Evolutionary conservation across 2,888 invertebrate species (phyloP), one percentile per base, ranked within the genome.

Genomic region (Sarcophaga rosellei): DNA sequence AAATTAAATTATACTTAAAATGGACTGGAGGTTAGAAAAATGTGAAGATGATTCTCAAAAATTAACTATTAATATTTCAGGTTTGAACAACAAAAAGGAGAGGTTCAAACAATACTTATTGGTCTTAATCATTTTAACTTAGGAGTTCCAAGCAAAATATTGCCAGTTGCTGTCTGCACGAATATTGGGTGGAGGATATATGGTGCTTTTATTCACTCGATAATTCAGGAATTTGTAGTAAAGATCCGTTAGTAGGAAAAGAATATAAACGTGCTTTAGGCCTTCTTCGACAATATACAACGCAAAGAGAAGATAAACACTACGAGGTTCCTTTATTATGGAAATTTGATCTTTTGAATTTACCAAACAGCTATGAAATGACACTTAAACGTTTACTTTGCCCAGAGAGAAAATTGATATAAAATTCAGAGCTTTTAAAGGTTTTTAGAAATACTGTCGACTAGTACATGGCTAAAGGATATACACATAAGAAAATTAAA

Each of bases 141-240:
- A 85, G 73, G 69, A 21, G 73, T 62, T 85, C 73, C 23, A 81
- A 81, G 68, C 68, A 66, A 73, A 73, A 77, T 68, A 53, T 81
- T 15, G 2, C 23, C 23, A 3, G 2, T 23, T 23, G 23, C 23
- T 23, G 23, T 81, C 81, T 57, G 73, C 77, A 11, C 81, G 77
- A 23, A 75, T 17, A 66, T 4, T 59, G 74, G 75, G 83, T 79
- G 17, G 21, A 74, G 21, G 25, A 74, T 6, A 75, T 84, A n/a
- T 79, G 25, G 6, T 75, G 23, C 20, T 79, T 79, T 59, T 84
- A 79, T 53, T 6, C 59, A 6, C 53, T 79, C n/a, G 84, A 84
- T 12, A 70, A 65, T 57, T 21, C 79, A 3, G 84, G 84, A 4
- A 79, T 79, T 53, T n/a, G 70, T 70, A 12, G 6, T 20, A 84